These are phyloP conservation scores for Oceanodroma tethys DNA, from an alignment of 2,113 vertebrate species.

Conservation along the genomic window DNA sequence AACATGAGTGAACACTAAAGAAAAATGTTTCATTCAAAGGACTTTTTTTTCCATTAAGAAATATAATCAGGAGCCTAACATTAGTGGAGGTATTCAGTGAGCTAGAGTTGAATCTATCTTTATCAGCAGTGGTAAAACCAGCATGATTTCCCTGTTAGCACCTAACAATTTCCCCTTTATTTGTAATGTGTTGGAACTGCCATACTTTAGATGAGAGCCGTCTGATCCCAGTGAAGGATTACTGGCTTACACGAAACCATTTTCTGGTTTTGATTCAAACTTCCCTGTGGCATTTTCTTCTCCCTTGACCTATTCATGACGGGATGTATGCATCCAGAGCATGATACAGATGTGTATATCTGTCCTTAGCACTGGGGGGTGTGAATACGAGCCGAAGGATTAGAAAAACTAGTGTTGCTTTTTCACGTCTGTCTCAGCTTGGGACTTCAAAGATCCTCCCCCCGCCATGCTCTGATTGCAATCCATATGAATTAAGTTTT, in stretches of 20 bases:
- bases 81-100: neutral
- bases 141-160: neutral
- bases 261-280: neutral
- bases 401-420: neutral
- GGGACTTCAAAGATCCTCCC: neutral
- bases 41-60: neutral
- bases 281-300: neutral
- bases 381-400: neutral
- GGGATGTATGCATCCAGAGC: neutral
- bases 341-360: neutral
- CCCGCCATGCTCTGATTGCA: neutral
- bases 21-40: neutral
- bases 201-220: neutral
- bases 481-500: neutral
- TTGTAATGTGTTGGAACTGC: neutral
- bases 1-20: neutral
- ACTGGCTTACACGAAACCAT: neutral
- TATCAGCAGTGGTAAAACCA: neutral
- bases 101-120: neutral
- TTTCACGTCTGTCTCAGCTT: neutral
- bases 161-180: neutral
- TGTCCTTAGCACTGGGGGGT: neutral
- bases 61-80: neutral
- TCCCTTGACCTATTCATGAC: neutral
- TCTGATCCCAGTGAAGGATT: neutral